These are phyloP conservation scores for Callitettix versicolor DNA, from an alignment of 1,140 invertebrate species.

Conservation along the genomic window DNA sequence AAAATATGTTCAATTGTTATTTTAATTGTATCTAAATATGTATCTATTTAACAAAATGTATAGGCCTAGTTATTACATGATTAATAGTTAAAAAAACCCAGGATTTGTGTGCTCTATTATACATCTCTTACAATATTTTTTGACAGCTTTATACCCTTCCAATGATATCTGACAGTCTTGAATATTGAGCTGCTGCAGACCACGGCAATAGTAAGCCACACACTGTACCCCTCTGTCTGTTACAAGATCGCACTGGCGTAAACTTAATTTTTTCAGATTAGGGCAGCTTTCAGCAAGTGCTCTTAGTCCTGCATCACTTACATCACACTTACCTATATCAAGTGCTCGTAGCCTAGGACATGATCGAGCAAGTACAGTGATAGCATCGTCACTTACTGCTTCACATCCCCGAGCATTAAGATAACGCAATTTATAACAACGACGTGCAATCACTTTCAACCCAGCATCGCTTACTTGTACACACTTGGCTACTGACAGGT, in stretches of 20 bases:
- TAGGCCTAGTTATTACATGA: too few relatives aligned
- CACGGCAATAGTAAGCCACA: slow-evolving; percentile 76
- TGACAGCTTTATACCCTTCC: slow-evolving; percentile 79
- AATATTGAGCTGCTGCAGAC: slow-evolving; percentile 80
- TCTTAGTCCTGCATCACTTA: slow-evolving; percentile 75
- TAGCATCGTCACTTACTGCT: slow-evolving; percentile 79
- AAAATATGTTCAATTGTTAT: too few relatives aligned
- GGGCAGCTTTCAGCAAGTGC: slow-evolving; percentile 79
- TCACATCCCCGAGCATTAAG: slow-evolving; percentile 85
- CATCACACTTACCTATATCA: slow-evolving; percentile 86
- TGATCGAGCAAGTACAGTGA: slow-evolving; percentile 68
- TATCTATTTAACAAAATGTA: too few relatives aligned
- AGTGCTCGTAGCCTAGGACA: slow-evolving; percentile 74
- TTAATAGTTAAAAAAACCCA: slow-evolving; percentile 60
- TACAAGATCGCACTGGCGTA: slow-evolving; percentile 80
- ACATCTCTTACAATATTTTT: slow-evolving; percentile 80
- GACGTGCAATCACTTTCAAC: slow-evolving; percentile 71
- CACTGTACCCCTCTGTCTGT: slow-evolving; percentile 77
- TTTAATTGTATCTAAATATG: too few relatives aligned
- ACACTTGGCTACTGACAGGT: slow-evolving; percentile 83
- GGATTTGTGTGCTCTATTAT: slow-evolving; percentile 92
- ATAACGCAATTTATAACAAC: slow-evolving; percentile 82
- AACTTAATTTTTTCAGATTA: slow-evolving; percentile 78
- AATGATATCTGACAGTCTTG: slow-evolving; percentile 81
- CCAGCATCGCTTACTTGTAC: slow-evolving; percentile 76